Evolutionary conservation across 92 coral and sea anemone species (phyloP).

Genomic region (Virgularia gustaviana): DNA sequence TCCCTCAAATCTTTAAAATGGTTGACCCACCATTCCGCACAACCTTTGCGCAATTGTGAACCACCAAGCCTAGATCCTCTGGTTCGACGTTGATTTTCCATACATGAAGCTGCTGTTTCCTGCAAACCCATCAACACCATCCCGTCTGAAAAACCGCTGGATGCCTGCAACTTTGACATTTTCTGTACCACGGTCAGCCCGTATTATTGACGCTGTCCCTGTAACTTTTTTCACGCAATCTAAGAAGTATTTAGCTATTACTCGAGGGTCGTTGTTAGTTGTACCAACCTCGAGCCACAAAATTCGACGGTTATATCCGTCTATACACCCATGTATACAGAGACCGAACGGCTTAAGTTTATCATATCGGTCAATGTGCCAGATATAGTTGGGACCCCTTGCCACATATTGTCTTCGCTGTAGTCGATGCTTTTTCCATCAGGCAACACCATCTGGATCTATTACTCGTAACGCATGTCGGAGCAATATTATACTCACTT

Average conservation of each 20-base stretch:
- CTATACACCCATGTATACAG: not conserved
- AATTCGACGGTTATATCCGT: not conserved
- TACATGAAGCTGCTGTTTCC: slow-evolving; percentile 5
- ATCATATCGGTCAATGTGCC: not conserved
- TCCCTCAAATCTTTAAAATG: slow-evolving; percentile 26
- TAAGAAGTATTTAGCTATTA: not conserved
- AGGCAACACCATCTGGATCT: not conserved
- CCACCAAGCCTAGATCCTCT: slow-evolving; percentile 4
- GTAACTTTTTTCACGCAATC: not conserved
- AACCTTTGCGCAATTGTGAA: not conserved
- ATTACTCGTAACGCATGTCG: not conserved
- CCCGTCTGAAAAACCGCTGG: not conserved
- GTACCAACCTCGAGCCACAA: slow-evolving; percentile 1
- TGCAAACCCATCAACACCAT: not conserved
- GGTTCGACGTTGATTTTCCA: slow-evolving; percentile 2
- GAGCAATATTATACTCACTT: not conserved
- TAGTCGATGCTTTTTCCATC: not conserved
- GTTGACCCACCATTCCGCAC: slow-evolving; percentile 5
- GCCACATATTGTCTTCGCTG: not conserved
- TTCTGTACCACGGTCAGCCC: slow-evolving; percentile 9
- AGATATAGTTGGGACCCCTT: not conserved
- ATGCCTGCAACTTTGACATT: slow-evolving; percentile 7
- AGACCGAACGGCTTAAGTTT: not conserved
- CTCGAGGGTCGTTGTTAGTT: slow-evolving; percentile 2
- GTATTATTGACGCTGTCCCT: slow-evolving; percentile 9